These are phyloP conservation scores for Drosophila ercepeae DNA, from an alignment of 1,140 invertebrate species.

Conservation along the genomic window DNA sequence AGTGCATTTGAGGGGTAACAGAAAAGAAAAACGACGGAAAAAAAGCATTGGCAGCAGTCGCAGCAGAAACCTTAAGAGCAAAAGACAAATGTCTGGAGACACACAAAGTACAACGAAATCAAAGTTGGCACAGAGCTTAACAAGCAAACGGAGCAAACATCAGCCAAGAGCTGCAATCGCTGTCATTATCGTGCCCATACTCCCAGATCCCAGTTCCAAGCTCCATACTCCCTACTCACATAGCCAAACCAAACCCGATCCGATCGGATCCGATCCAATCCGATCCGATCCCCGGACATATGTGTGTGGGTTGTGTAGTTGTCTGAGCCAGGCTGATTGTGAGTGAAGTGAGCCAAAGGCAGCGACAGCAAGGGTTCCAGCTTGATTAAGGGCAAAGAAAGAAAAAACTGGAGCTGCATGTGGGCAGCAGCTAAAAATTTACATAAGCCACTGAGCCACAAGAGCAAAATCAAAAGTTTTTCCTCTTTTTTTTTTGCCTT, in stretches of 20 bases:
- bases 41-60: constrained; percentile 16
- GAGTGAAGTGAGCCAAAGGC: constrained; percentile 61
- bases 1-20: constrained; percentile 79
- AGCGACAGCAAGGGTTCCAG: constrained; percentile 55
- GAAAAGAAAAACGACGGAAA: constrained; percentile 30
- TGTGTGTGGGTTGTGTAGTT: constrained; percentile 74
- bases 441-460: constrained; percentile 55
- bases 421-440: constrained; percentile 59
- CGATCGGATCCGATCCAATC: constrained; percentile 35
- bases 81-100: constrained; percentile 73
- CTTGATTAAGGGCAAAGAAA: constrained; percentile 78
- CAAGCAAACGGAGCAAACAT: constrained; percentile 60
- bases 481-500: constrained; percentile 18
- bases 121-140: constrained; percentile 77
- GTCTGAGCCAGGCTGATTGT: constrained; percentile 51
- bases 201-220: constrained; percentile 26
- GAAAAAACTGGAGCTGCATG: constrained; percentile 69
- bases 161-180: constrained; percentile 60
- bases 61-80: constrained; percentile 45
- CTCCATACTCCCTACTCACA: constrained; percentile 10
- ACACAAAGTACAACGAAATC: constrained; percentile 63
- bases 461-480: constrained; percentile 65
- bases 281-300: constrained; percentile 56
- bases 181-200: constrained; percentile 69
- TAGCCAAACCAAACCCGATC: constrained; percentile 42